Evolutionary conservation across 2,113 vertebrate genomes (phyloP).

Genomic region (Microcebus griseorufus): DNA sequence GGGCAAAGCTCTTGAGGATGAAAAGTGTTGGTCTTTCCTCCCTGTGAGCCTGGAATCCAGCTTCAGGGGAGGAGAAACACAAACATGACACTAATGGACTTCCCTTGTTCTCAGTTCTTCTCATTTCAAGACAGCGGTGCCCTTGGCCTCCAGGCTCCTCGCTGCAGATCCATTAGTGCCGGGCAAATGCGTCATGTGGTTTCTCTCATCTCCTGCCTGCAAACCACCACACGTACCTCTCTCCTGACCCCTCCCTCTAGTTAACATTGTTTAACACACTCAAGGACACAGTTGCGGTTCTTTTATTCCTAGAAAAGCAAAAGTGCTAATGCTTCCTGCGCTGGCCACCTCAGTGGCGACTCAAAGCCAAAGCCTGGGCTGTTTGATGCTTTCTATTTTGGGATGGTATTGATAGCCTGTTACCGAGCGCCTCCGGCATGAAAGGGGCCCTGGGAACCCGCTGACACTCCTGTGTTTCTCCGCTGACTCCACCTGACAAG

Average conservation of each 20-base stretch:
- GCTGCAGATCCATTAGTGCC: constrained; percentile 62
- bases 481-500: not conserved
- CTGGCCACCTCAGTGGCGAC: not conserved
- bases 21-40: constrained; percentile 38
- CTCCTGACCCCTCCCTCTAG: constrained; percentile 43
- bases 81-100: constrained; percentile 64
- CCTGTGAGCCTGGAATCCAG: constrained; percentile 21
- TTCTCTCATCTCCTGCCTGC: constrained; percentile 72
- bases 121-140: constrained; percentile 47
- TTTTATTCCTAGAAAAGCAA: constrained; percentile 55
- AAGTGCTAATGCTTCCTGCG: constrained; percentile 53
- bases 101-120: constrained; percentile 66
- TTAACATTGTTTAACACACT: constrained; percentile 65
- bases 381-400: constrained; percentile 18
- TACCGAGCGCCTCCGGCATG: not conserved
- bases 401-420: not conserved
- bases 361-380: not conserved
- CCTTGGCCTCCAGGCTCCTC: constrained; percentile 42
- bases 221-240: constrained; percentile 36
- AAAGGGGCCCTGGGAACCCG: not conserved
- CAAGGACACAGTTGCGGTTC: constrained; percentile 61
- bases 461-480: not conserved
- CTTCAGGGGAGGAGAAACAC: constrained; percentile 52
- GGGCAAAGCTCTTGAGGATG: constrained; percentile 44
- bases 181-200: constrained; percentile 56